Evolutionary conservation across 1,140 invertebrate species (phyloP).

Genomic region (Polyergus mexicanus): DNA sequence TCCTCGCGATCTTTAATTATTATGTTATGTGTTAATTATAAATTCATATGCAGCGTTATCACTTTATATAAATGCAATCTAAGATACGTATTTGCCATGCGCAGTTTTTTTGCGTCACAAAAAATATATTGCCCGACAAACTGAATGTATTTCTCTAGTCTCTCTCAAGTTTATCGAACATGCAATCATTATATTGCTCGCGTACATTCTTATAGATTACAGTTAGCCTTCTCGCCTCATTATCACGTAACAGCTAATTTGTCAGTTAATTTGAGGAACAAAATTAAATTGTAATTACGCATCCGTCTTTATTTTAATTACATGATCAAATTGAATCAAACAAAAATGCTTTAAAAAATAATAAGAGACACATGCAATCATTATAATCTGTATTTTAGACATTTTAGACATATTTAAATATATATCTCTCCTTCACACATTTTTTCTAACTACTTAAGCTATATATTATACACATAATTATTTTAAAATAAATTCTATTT

Average conservation of each 20-base stretch:
- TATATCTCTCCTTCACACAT: not conserved
- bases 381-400: not conserved
- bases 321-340: not conserved
- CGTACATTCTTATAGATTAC: constrained; percentile 7
- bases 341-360: not conserved
- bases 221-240: not conserved
- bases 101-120: not conserved
- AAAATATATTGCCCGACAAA: not conserved
- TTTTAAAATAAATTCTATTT: not conserved
- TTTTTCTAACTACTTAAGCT: not conserved
- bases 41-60: not conserved
- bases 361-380: not conserved
- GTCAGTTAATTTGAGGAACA: no score
- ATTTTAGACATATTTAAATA: not conserved
- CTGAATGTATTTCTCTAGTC: not conserved
- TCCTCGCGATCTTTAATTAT: not conserved
- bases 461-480: not conserved
- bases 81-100: not conserved
- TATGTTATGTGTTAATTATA: not conserved
- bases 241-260: constrained; percentile 18
- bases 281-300: not conserved
- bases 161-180: not conserved
- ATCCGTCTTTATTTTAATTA: not conserved
- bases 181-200: constrained; percentile 6
- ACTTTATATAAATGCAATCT: not conserved